Evolutionary conservation across 2,797 vertebrate genomes (phyloP).

Genomic region (Vireo griseus): DNA sequence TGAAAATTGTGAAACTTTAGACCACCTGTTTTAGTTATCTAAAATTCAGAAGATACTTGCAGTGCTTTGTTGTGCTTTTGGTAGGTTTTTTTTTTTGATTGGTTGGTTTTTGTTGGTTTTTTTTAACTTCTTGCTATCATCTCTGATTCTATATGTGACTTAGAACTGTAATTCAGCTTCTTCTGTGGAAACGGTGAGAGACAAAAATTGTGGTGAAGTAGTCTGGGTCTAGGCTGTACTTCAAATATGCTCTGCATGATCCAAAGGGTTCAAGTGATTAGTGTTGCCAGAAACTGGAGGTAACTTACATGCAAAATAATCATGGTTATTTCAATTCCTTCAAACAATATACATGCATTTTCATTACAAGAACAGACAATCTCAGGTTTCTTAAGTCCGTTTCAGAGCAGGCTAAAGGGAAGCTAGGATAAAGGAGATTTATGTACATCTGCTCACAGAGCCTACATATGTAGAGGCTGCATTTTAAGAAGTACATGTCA

Average conservation of each 20-base stretch:
- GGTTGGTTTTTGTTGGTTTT: background rate
- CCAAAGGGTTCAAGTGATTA: background rate
- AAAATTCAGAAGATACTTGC: background rate
- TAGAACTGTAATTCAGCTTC: background rate
- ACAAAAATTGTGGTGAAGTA: background rate
- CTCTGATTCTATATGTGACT: background rate
- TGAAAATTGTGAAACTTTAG: background rate
- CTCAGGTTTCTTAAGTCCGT: background rate
- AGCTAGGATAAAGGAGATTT: background rate
- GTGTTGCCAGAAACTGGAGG: fast-evolving
- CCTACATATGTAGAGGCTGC: background rate
- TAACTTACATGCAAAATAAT: background rate
- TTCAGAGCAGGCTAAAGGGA: background rate
- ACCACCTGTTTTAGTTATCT: background rate
- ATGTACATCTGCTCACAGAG: background rate
- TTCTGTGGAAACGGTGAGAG: background rate
- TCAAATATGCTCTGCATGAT: background rate
- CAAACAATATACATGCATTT: background rate
- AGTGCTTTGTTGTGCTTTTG: background rate
- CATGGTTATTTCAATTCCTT: background rate
- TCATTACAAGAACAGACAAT: background rate
- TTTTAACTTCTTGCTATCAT: background rate
- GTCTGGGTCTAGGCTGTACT: background rate
- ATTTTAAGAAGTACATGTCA: background rate
- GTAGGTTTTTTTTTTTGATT: background rate